A percentile compares a stretch with the other conserved stretches of the same genome.
Conservation (phyloP, 2,888 invertebrate species). For the Dolichopus griseipennis region DNA sequence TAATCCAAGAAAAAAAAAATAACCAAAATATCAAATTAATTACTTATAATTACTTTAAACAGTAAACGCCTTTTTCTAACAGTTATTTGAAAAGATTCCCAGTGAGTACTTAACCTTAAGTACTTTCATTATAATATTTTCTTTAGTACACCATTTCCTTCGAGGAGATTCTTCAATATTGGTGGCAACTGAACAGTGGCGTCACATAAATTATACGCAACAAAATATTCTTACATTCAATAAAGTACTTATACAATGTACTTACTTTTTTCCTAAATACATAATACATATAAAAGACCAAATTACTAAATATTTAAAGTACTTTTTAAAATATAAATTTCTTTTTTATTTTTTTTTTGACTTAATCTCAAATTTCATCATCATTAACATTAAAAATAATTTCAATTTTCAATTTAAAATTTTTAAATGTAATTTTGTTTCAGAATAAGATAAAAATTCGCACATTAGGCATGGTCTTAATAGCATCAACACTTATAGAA, state of each 20-base stretch:
- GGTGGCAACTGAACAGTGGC: background rate
- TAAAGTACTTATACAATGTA: no score
- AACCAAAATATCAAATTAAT: no score
- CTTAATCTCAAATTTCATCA: conserved; percentile 3
- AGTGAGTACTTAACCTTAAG: no score
- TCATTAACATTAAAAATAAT: background rate
- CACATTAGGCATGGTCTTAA: background rate
- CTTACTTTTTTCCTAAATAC: no score
- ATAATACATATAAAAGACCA: no score
- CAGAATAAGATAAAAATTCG: background rate
- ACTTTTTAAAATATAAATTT: background rate
- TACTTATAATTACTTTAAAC: no score
- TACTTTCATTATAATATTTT: no score
- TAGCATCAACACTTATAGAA: background rate
- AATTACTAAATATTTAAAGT: background rate
- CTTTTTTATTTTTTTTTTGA: background rate
- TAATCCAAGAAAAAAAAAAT: no score
- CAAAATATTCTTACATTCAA: no score
- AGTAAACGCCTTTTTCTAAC: conserved; percentile 2
- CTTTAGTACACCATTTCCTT: no score
- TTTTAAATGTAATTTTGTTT: background rate
- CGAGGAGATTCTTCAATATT: no score
- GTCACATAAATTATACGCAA: background rate
- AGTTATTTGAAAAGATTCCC: background rate
- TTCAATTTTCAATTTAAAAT: background rate